Base-by-base conservation (phyloP, 2,888 invertebrate species). In the Sminthurinus aureus region DNA sequence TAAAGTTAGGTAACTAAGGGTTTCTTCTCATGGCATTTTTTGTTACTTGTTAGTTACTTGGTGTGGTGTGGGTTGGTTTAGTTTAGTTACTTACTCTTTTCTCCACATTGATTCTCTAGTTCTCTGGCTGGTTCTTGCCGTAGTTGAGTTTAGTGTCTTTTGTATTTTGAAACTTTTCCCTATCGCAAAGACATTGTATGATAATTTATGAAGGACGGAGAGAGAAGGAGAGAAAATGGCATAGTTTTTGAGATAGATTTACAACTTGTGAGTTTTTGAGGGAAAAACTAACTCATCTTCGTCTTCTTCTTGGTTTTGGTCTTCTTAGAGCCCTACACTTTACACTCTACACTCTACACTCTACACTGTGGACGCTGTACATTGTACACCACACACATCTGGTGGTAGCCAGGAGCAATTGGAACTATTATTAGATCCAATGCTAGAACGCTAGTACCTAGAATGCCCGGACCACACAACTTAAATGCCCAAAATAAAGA, bases 201-300 rank as follows among this genome's bases (percentile, higher is more conserved):
- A 87, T 87, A 87, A 87, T 87, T 87, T 87, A 87, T 87, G 87
- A 87, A 86, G 85, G 86, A 85, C 85, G 84, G 85, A 85, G 85
- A 38, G 38, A 38, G 6, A 38, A 38, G 38, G 38, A 38, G 6
- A 38, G 6, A 6, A 6, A 38, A 38, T 38, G 38, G 38, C 38
- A 38, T 38, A 85, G 85, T 85, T 86, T 87, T 85, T 85, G 85
- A 85, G 84, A 38, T 38, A 87, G 87, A 87, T 87, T 87, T 87
- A 87, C 86, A 86, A 84, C 86, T 85, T 80, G 84, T 84, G 82
- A 71, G 76, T 76, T 71, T 77, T 66, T 26, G 18, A 52, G 77
- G 82, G 24, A 80, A 82, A 71, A 69, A 76, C 76, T 76, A 52
- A 71, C 80, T 71, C 71, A 38, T 50, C 26, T 38, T 38, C 38